These are phyloP conservation scores for Trichomycterus rosablanca DNA, from an alignment of 2,113 vertebrate genomes.

Conservation along the genomic window DNA sequence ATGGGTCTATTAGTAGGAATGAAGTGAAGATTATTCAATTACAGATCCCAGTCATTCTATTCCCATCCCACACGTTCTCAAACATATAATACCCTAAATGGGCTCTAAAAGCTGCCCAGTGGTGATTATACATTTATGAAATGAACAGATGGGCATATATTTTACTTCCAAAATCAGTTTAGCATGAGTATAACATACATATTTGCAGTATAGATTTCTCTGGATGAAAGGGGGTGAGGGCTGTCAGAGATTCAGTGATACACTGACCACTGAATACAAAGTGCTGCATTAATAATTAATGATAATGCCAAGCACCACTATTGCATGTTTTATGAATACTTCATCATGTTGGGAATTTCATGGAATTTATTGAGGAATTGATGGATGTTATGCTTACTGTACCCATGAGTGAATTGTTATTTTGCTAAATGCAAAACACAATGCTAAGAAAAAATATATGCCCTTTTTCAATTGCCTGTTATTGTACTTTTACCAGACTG, in stretches of 20 bases:
- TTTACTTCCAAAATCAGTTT: too few species aligned
- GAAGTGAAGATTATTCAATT: conserved; percentile 35
- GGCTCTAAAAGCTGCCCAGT: too few species aligned
- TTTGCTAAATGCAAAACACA: too few species aligned
- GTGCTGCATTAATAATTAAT: conserved; percentile 39
- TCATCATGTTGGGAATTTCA: neutral
- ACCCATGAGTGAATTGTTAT: too few species aligned
- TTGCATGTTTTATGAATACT: conserved; percentile 29
- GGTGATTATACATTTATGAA: too few species aligned
- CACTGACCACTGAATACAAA: conserved; percentile 30
- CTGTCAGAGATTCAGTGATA: conserved; percentile 2
- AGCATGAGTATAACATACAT: neutral
- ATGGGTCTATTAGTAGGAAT: conserved; percentile 23
- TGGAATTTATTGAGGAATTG: conserved; percentile 6
- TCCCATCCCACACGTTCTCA: neutral
- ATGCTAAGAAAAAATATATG: too few species aligned
- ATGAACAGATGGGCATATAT: too few species aligned
- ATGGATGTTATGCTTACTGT: too few species aligned
- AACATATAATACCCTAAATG: neutral
- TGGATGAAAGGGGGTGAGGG: neutral
- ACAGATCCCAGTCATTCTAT: neutral
- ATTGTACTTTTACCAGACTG: too few species aligned
- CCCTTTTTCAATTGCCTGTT: too few species aligned
- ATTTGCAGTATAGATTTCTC: neutral
- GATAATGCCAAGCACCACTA: conserved; percentile 12